phyloP scores from a whole-genome alignment of 2,113 vertebrate genomes.

The Paraplagusia blochii region DNA sequence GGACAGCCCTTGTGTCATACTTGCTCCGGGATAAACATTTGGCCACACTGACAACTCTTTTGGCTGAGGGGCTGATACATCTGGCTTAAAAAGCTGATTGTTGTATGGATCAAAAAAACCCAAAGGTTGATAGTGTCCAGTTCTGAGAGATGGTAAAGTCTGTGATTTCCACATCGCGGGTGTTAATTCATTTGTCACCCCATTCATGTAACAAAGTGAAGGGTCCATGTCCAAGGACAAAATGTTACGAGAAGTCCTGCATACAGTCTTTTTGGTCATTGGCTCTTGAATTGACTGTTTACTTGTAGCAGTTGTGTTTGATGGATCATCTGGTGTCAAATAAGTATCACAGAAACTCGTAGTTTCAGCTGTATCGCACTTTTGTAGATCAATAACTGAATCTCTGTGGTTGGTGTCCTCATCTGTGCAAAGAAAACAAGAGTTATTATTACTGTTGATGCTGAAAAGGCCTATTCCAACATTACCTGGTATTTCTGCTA shows the following conservation, averaged over 20 bases:
- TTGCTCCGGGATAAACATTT: slow-evolving; percentile 81
- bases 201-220: slow-evolving; percentile 71
- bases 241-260: slow-evolving; percentile 57
- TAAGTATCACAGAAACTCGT: slow-evolving; percentile 50
- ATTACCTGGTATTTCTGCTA: neutral
- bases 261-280: slow-evolving; percentile 64
- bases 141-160: slow-evolving; percentile 74
- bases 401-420: slow-evolving; percentile 83
- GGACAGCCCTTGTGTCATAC: slow-evolving; percentile 85
- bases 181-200: slow-evolving; percentile 74
- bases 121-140: slow-evolving; percentile 81
- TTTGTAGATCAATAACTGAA: slow-evolving; percentile 77
- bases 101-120: slow-evolving; percentile 80
- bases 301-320: slow-evolving; percentile 65
- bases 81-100: slow-evolving; percentile 84
- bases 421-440: slow-evolving; percentile 57
- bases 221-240: slow-evolving; percentile 63
- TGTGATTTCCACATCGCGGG: slow-evolving; percentile 83
- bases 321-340: slow-evolving; percentile 67
- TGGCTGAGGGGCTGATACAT: slow-evolving; percentile 84
- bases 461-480: neutral
- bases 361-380: slow-evolving; percentile 66
- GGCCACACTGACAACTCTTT: slow-evolving; percentile 85
- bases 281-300: slow-evolving; percentile 61
- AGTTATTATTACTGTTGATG: too few relatives aligned